These are phyloP conservation scores for Lanistes nyassanus DNA, from an alignment of 1,140 invertebrate species.

Conservation along the genomic window DNA sequence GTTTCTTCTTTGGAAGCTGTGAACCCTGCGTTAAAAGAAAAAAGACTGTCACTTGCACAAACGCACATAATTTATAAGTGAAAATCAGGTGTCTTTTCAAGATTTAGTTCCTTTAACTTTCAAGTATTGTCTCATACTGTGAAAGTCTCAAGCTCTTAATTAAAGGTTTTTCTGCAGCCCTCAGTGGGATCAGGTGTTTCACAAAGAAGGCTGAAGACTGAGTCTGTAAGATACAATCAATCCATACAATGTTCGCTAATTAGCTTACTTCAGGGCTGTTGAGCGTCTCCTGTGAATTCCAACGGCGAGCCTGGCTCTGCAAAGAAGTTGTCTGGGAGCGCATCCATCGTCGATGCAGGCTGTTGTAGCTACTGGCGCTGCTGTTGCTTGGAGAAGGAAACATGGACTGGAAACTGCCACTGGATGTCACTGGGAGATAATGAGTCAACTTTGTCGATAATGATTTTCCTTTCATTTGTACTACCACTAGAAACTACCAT, in stretches of 20 bases:
- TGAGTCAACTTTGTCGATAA: not conserved
- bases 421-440: conserved; percentile 53
- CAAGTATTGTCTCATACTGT: no score
- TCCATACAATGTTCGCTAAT: not conserved
- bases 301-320: conserved; percentile 51
- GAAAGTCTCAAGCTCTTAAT: no score
- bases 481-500: no score
- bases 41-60: not conserved
- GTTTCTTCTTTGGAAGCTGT: conserved; percentile 26
- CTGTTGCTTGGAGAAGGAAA: conserved; percentile 51
- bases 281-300: conserved; percentile 44
- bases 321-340: conserved; percentile 71
- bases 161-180: no score
- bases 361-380: conserved; percentile 65
- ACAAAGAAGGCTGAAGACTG: no score
- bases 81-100: no score
- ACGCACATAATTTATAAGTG: conserved; percentile 39
- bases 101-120: no score
- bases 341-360: conserved; percentile 71
- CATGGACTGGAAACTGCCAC: conserved; percentile 59
- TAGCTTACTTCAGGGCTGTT: conserved; percentile 33
- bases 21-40: conserved; percentile 22
- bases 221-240: no score
- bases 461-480: no score
- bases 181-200: no score